These are phyloP conservation scores for Pomatorhinus ruficollis DNA, from an alignment of 2,113 vertebrate genomes.

Conservation along the genomic window DNA sequence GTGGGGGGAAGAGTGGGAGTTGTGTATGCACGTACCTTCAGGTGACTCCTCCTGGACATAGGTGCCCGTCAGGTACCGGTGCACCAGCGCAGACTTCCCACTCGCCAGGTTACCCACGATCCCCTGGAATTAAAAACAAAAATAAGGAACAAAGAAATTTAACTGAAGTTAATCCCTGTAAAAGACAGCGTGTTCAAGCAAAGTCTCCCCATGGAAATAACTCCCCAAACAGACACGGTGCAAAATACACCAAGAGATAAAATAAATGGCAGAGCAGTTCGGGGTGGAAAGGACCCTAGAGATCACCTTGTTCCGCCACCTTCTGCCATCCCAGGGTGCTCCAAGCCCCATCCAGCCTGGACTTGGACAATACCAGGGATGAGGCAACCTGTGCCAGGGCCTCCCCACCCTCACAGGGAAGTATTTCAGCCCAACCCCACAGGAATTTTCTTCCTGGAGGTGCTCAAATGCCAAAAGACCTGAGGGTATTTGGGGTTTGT, in stretches of 20 bases:
- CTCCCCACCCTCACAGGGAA: neutral
- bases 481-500: no score
- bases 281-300: neutral
- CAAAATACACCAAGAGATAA: rapidly evolving
- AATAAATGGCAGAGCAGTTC: rapidly evolving
- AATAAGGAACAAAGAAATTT: neutral
- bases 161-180: neutral
- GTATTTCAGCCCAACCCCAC: neutral
- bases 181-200: rapidly evolving
- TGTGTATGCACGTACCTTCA: conserved; percentile 81
- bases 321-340: rapidly evolving
- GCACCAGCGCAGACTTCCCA: conserved; percentile 96
- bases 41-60: conserved; percentile 98
- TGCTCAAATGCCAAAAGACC: neutral
- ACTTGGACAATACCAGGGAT: neutral
- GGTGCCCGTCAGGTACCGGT: conserved; percentile 95
- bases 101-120: conserved; percentile 98
- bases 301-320: neutral
- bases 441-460: neutral
- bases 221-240: rapidly evolving
- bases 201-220: neutral
- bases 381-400: neutral
- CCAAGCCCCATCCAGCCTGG: neutral
- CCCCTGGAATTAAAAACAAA: conserved; percentile 73
- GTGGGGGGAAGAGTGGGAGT: neutral